Conservation (phyloP, 1,140 invertebrate genomes). For the Drosophila baimaii region DNA sequence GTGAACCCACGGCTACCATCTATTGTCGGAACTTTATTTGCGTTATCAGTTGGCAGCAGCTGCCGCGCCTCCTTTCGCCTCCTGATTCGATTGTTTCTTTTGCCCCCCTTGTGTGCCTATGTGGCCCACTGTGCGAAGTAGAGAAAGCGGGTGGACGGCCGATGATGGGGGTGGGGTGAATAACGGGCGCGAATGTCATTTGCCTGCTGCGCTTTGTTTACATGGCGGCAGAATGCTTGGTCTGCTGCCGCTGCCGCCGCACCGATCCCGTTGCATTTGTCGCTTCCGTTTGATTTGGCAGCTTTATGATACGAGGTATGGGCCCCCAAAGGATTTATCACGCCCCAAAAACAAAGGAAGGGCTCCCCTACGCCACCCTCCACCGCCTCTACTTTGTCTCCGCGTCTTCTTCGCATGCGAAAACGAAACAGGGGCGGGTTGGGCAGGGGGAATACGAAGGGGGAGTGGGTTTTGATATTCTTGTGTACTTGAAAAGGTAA, state of each 20-base stretch:
- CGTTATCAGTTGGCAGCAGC: conserved; percentile 48
- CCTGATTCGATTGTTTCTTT: neutral
- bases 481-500: neutral
- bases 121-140: conserved; percentile 31
- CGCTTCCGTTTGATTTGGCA: conserved; percentile 76
- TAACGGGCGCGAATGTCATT: conserved; percentile 41
- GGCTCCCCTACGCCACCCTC: neutral
- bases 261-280: conserved; percentile 45
- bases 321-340: conserved; percentile 67
- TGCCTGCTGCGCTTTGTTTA: conserved; percentile 47
- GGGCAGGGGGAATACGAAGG: neutral
- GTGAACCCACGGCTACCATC: conserved; percentile 29
- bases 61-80: conserved; percentile 6
- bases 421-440: conserved; percentile 11
- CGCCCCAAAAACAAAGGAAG: conserved; percentile 49
- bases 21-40: conserved; percentile 44
- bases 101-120: conserved; percentile 21
- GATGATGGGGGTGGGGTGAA: conserved; percentile 7
- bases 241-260: conserved; percentile 10
- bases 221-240: no score
- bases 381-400: neutral
- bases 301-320: conserved; percentile 61
- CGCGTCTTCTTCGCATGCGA: neutral
- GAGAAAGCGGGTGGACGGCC: neutral
- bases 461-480: neutral